Conservation (phyloP, 2,113 vertebrate species). For the Crypturellus undulatus region DNA sequence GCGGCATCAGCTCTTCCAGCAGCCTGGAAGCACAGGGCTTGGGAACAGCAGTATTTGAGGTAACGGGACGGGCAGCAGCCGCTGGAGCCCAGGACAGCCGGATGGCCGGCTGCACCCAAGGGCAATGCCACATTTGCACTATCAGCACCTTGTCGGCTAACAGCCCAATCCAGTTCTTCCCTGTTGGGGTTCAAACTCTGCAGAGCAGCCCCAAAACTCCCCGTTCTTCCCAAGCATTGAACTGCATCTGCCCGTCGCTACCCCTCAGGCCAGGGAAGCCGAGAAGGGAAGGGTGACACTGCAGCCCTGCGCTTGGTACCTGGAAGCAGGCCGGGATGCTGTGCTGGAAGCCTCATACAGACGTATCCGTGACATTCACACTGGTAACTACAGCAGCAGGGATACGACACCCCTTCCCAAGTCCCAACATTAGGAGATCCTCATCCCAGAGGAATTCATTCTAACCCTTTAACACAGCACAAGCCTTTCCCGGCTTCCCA, state of each 20-base stretch:
- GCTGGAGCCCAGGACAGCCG: not conserved
- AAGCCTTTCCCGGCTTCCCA: not conserved
- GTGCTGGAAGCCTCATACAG: rapidly evolving
- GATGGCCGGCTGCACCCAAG: not conserved
- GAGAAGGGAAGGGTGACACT: not conserved
- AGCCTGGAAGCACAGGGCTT: rapidly evolving
- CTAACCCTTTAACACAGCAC: not conserved
- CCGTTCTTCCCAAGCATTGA: not conserved
- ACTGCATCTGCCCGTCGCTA: not conserved
- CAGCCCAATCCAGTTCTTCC: too few species aligned
- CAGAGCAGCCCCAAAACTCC: not conserved
- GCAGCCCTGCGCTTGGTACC: rapidly evolving
- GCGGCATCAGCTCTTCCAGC: not conserved
- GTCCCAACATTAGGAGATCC: rapidly evolving
- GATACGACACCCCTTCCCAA: not conserved
- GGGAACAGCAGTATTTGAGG: not conserved
- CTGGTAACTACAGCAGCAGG: rapidly evolving
- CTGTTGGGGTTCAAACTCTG: not conserved
- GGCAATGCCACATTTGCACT: rapidly evolving
- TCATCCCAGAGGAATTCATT: rapidly evolving
- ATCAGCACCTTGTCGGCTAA: not conserved
- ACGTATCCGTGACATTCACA: rapidly evolving
- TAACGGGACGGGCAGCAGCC: not conserved
- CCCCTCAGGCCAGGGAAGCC: not conserved
- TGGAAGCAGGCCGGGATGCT: not conserved